phyloP scores from a whole-genome alignment of 2,797 vertebrate genomes.

The Pempheris klunzingeri region DNA sequence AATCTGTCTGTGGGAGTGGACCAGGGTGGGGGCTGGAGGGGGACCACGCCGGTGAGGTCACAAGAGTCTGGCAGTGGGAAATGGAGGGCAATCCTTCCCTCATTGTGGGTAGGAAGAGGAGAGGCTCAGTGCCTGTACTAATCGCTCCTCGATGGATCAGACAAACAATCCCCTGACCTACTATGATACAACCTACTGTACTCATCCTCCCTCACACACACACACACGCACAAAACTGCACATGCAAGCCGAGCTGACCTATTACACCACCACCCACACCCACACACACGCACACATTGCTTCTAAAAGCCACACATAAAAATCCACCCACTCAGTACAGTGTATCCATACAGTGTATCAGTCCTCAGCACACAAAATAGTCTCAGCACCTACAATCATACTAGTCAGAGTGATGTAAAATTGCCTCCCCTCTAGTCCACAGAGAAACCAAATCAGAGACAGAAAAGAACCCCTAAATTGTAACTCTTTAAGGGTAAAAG shows the following conservation, averaged over 20 bases:
- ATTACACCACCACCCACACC: conserved; percentile 29
- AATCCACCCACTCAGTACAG: conserved; percentile 56
- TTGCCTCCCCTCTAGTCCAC: conserved; percentile 3
- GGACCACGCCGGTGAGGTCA: conserved; percentile 46
- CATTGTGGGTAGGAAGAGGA: conserved; percentile 61
- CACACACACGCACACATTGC: conserved; percentile 15
- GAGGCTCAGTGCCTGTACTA: conserved; percentile 71
- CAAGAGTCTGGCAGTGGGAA: conserved; percentile 47
- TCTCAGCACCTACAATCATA: conserved; percentile 43
- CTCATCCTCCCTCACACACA: conserved; percentile 42
- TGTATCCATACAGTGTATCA: conserved; percentile 36
- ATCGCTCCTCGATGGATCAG: conserved; percentile 80
- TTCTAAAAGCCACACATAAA: conserved; percentile 42
- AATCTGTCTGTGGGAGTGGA: conserved; percentile 50
- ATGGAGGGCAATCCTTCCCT: conserved; percentile 63
- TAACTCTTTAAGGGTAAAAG: conserved; percentile 1
- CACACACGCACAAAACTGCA: conserved; percentile 30
- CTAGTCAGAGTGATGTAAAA: conserved; percentile 21
- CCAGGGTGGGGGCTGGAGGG: conserved; percentile 17
- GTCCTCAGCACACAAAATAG: conserved; percentile 42
- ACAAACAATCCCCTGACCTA: conserved; percentile 80
- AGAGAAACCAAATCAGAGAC: conserved; percentile 23
- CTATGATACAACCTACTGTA: conserved; percentile 66
- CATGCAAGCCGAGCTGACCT: conserved; percentile 47
- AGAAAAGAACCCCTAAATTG: conserved; percentile 1